A percentile compares a stretch with the other conserved stretches of the same genome.
Conservation (phyloP, 2,888 invertebrate genomes). For the Xanthorhoe spadicearia region DNA sequence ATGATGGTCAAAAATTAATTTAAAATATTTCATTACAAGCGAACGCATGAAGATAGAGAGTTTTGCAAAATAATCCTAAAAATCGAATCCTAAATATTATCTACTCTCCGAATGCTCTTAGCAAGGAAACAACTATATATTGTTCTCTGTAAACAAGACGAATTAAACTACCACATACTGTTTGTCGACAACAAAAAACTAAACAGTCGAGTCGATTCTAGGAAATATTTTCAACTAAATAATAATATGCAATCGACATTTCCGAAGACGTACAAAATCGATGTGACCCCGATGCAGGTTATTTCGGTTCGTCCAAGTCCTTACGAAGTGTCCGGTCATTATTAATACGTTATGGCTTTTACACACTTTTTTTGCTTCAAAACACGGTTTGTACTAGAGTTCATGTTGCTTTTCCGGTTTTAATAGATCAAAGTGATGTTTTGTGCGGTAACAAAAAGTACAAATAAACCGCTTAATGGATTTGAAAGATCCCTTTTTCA, state of each 20-base stretch:
- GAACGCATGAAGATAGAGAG: no score
- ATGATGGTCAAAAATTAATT: no score
- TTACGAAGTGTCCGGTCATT: slow-evolving; percentile 50
- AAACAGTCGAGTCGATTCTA: background rate
- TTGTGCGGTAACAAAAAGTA: background rate
- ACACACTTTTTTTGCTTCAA: background rate
- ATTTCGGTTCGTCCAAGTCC: slow-evolving; percentile 75
- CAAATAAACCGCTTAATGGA: background rate
- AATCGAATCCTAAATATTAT: no score
- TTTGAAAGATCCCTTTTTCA: background rate
- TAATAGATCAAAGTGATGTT: background rate
- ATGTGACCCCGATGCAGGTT: slow-evolving; percentile 75
- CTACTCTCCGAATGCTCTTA: no score
- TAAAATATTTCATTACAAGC: no score
- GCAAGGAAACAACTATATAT: no score
- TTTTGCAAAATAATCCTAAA: no score
- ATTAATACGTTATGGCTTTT: slow-evolving; percentile 54
- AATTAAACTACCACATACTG: background rate
- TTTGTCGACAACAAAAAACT: background rate
- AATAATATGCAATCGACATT: slow-evolving; percentile 47
- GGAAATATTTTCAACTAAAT: slow-evolving; percentile 20
- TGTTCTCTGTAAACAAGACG: no score
- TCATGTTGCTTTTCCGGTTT: no score
- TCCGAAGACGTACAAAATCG: slow-evolving; percentile 71
- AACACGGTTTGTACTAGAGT: background rate